Evolutionary conservation across 2,888 invertebrate species (phyloP), one percentile per base, ranked within the genome.

Genomic region (Iphiclides podalirius): DNA sequence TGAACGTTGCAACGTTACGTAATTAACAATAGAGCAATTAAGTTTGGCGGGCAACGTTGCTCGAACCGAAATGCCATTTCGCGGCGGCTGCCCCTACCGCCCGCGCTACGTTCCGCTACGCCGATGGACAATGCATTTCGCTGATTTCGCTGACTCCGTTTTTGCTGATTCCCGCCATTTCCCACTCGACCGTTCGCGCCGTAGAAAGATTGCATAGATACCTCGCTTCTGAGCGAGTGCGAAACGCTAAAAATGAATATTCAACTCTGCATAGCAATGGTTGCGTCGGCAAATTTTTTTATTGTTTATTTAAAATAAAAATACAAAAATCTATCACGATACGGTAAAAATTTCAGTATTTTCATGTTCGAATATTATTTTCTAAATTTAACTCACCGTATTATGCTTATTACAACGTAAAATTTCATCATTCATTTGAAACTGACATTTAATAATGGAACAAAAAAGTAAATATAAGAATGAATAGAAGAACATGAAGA

Each of bases 1-100:
- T 70, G 62, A 66, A 77, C 68, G 75, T 70, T 80, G 81, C 81
- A 85, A 82, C 78, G 85, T 84, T 78, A 79, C 79, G 79, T 83
- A 87, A 88, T 86, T 86, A 87, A 87, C 87, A 88, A 88, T 87
- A 82, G 85, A 80, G 80, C 84, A 88, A 88, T 87, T 88, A 87
- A 86, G 78, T 79, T 78, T 70, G 67, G 71, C 56, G 68, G 70
- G 64, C 68, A 69, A 67, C 74, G 78, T 75, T 75, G 73, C 69
- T 61, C 70, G 66, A 70, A 64, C 59, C 70, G 75, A 75, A 84
- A 71, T 78, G 52, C 35, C 23, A 47, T 47, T 51, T 45, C 38
- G 42, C 52, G 52, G 40, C 52, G 51, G 26, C 46, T 52, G 23
- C 40, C 26, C 38, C 46, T n/a, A n/a, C n/a, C n/a, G n/a, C n/a